A percentile compares a stretch with the other conserved stretches of the same genome.
These are phyloP conservation scores for Tetragonula carbonaria DNA, from an alignment of 2,888 invertebrate species.

Conservation along the genomic window DNA sequence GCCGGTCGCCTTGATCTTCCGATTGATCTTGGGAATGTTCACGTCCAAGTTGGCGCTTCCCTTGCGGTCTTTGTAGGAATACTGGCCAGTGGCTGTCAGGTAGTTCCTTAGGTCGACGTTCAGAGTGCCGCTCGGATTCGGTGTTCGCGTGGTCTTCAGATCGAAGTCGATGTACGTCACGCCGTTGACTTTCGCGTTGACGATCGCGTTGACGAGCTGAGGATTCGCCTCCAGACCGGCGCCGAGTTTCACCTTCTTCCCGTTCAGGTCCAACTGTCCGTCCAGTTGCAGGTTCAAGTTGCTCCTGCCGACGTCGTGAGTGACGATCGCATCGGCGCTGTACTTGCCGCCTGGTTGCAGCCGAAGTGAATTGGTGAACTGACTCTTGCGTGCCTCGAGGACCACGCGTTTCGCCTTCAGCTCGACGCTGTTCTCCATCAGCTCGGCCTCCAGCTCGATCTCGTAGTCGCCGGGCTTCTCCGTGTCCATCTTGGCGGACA, in stretches of 20 bases:
- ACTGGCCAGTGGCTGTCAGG: constrained; percentile 87
- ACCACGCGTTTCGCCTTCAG: constrained; percentile 86
- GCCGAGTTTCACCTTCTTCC: constrained; percentile 86
- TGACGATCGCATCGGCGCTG: constrained; percentile 86
- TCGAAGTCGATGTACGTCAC: constrained; percentile 85
- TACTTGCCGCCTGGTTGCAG: constrained; percentile 87
- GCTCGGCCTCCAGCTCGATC: constrained; percentile 85
- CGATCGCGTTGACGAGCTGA: constrained; percentile 85
- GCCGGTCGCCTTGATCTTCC: constrained; percentile 83
- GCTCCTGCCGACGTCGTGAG: constrained; percentile 86
- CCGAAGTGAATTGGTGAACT: constrained; percentile 86
- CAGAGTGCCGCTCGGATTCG: constrained; percentile 85
- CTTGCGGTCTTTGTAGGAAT: constrained; percentile 87
- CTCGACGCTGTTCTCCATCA: constrained; percentile 85
- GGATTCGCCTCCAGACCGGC: constrained; percentile 84
- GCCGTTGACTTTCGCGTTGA: constrained; percentile 85
- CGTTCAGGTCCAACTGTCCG: constrained; percentile 86
- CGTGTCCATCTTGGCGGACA: constrained; percentile 83
- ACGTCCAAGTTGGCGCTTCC: constrained; percentile 87
- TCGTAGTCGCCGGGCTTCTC: constrained; percentile 85
- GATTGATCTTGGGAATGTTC: constrained; percentile 85
- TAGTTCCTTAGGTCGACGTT: constrained; percentile 87
- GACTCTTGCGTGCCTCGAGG: constrained; percentile 86
- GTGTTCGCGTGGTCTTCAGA: constrained; percentile 84
- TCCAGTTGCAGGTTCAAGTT: constrained; percentile 83